Evolutionary conservation across 1,140 invertebrate species (phyloP).

Genomic region (Cherax destructor): DNA sequence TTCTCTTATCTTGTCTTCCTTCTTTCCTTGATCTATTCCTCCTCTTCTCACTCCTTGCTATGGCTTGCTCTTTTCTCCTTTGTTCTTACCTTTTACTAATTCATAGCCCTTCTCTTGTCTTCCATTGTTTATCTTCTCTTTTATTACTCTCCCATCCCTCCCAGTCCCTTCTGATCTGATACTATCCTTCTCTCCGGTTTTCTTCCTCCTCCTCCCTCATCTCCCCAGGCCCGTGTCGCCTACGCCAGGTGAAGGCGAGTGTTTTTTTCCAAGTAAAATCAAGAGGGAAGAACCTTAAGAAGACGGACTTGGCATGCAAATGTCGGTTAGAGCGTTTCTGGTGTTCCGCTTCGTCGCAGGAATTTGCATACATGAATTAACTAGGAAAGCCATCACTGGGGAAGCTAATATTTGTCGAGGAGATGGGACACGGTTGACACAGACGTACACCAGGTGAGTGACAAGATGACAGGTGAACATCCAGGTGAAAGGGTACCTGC

Average conservation of each 20-base stretch:
- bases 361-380: constrained; percentile 61
- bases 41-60: background rate
- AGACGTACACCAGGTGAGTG: background rate
- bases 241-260: constrained; percentile 11
- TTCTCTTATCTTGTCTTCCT: background rate
- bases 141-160: background rate
- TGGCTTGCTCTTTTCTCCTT: background rate
- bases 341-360: constrained; percentile 1
- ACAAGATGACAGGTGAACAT: background rate
- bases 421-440: constrained; percentile 31
- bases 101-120: background rate
- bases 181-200: background rate
- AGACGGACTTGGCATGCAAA: constrained; percentile 52
- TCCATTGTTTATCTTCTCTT: background rate
- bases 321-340: constrained; percentile 14
- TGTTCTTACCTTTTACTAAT: background rate
- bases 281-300: constrained; percentile 28
- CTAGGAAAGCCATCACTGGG: constrained; percentile 37
- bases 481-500: too few species aligned
- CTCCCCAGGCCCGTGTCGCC: background rate
- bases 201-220: background rate
- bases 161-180: background rate
- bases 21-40: background rate
- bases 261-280: constrained; percentile 47
- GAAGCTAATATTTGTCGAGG: constrained; percentile 48